phyloP scores from a whole-genome alignment of 2,797 vertebrate species.

The Myotis planiceps region DNA sequence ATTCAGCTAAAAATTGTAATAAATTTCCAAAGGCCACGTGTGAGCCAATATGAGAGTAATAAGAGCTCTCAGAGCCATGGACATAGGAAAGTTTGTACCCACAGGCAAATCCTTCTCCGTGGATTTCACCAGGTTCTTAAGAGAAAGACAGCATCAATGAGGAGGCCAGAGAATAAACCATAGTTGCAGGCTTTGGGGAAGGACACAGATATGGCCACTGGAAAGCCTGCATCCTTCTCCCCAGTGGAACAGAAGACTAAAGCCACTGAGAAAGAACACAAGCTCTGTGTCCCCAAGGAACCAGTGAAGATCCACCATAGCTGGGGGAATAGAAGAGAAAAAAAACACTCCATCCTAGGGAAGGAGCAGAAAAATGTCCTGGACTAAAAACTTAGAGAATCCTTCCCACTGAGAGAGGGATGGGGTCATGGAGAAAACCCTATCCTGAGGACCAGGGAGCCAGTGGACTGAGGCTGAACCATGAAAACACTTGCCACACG shows the following conservation, averaged over 20 bases:
- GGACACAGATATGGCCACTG: no score
- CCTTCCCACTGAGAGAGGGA: neutral
- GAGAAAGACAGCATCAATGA: neutral
- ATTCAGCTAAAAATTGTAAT: neutral
- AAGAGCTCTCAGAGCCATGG: neutral
- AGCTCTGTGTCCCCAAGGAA: neutral
- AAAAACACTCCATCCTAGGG: no score
- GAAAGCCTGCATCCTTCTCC: neutral
- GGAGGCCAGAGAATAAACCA: neutral
- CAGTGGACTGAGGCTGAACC: neutral
- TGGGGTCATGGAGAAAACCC: neutral
- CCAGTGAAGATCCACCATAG: neutral
- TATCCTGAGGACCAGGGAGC: neutral
- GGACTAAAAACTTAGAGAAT: neutral
- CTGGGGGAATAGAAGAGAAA: no score
- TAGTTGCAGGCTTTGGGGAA: neutral
- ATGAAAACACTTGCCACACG: neutral
- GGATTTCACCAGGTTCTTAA: neutral
- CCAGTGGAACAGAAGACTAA: neutral
- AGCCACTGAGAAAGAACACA: neutral
- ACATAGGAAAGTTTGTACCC: rapidly evolving
- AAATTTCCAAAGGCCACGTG: neutral
- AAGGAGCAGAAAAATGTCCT: neutral
- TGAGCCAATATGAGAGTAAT: neutral
- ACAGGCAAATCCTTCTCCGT: neutral